phyloP scores from a whole-genome alignment of 2,888 invertebrate genomes.

The Lochmaea capreae region DNA sequence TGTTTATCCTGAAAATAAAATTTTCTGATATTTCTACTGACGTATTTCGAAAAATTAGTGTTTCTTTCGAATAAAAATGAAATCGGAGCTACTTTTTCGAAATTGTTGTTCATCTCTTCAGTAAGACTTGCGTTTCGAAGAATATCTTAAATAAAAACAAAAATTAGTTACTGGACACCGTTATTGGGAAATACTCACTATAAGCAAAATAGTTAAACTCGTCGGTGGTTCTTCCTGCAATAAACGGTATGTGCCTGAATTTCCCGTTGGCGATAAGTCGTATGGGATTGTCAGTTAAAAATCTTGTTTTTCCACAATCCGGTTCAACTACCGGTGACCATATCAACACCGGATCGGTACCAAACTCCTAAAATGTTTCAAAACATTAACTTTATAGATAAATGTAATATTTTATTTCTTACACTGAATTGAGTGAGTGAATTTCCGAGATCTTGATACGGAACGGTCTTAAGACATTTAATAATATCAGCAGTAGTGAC shows the following conservation, averaged over 20 bases:
- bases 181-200: constrained; percentile 64
- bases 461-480: constrained; percentile 71
- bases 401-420: constrained; percentile 43
- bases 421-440: constrained; percentile 66
- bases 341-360: constrained; percentile 67
- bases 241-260: constrained; percentile 73
- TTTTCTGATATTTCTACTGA: constrained; percentile 67
- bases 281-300: constrained; percentile 73
- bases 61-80: constrained; percentile 72
- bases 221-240: constrained; percentile 74
- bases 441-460: constrained; percentile 67
- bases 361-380: constrained; percentile 66
- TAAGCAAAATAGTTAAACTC: constrained; percentile 75
- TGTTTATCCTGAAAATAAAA: constrained; percentile 66
- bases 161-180: not conserved
- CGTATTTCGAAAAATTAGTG: constrained; percentile 66
- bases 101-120: constrained; percentile 70
- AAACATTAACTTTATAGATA: not conserved
- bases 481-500: constrained; percentile 69
- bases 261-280: constrained; percentile 69
- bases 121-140: constrained; percentile 69
- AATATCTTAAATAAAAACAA: constrained; percentile 64
- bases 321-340: constrained; percentile 77
- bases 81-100: constrained; percentile 74
- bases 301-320: constrained; percentile 75